Base-by-base conservation (phyloP, 2,113 vertebrate genomes). In the Proteles cristata region DNA sequence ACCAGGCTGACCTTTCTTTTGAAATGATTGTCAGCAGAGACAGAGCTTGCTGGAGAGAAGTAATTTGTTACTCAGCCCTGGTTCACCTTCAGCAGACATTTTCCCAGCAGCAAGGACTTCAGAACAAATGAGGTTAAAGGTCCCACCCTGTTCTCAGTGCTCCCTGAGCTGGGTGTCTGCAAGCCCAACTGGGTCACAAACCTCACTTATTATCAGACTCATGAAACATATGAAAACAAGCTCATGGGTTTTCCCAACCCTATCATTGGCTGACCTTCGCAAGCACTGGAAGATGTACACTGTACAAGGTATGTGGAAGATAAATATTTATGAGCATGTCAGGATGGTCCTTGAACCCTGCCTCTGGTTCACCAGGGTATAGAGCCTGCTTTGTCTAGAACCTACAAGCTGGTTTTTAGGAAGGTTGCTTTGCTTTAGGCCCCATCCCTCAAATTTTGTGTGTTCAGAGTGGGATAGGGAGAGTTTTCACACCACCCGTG, bases 241-340 rank as follows among this genome's bases (percentile, higher is more conserved):
- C 92, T 96, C 93, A 35, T 92, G 31, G 7, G 25, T 94, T 97
- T 97, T 95, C 95, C 97, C 93, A 91, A 33, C 73, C 96, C 96
- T 96, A 0, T 97, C 95, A 86, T 89, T 96, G 97, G 83, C 97
- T 89, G 96, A 21, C 92, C 23, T 97, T 66, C 31, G 35, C 79
- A 97, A 96, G 82, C 45, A 58, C 25, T 63, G 35, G 94, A 45
- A 96, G 82, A 96, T 90, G 58, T 93, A 95, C 93, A 97, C 97
- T 97, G 61, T 92, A 96, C 97, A 94, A 83, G 76, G 93, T 79
- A 11, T 39, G 23, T 98, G 97, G 96, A 80, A n/a, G 79, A 96
- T 94, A 97, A 98, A 98, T 98, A 98, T 97, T 96, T 94, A 96
- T 97, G 45, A 98, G 93, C 50, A 9, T 53, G 23, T 80, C 48